Base-by-base conservation (phyloP, 64 coral and sea anemone genomes). In the Orbicella faveolata region DNA sequence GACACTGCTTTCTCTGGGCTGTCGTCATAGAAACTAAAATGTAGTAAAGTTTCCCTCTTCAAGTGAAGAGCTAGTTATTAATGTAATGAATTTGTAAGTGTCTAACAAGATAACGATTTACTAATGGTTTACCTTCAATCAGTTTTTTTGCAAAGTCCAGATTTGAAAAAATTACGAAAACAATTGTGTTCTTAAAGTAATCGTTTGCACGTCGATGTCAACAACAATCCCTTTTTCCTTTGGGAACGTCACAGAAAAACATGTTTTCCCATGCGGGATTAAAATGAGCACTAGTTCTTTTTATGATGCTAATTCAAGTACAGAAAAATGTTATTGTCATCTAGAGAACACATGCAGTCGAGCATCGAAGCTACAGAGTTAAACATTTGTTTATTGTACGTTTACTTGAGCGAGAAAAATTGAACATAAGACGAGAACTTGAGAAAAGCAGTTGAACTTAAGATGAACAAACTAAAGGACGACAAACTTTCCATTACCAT, bases 381-480 rank as follows among this genome's bases (percentile, higher is more conserved):
- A 64, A 2, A 21, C 20, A 21, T 64, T 64, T 15, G 20, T 64
- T 21, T 18, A 64, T 64, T 64, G 12, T 19, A 63, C 12, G 61
- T 5, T 3, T 19, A 19, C 2, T 63, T 18, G 62, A 64, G 15
- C 62, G 62, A 15, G 20, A 21, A 18, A 15, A 13, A 21, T 64
- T 18, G 62, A 64, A 18, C 62, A 21, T 64, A 64, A 30, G 39
- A 0, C 16, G 36, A 35, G 12, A 77, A 77, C 36, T 77, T 20
- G 14, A 20, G 16, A 25, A 5, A 68, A 21, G 19, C 65, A 4
- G 17, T 35, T 15, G 48, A 53, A 25, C 17, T 18, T 25, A 80
- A 61, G 63, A 80, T 80, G 78, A 80, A 80, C 51, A 80, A 62
- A 30, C 78, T 61, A 14, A 53, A 34, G 25, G 78, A 80, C 5